These are phyloP conservation scores for Corbicula japonica DNA, from an alignment of 2,888 invertebrate species.

Conservation along the genomic window DNA sequence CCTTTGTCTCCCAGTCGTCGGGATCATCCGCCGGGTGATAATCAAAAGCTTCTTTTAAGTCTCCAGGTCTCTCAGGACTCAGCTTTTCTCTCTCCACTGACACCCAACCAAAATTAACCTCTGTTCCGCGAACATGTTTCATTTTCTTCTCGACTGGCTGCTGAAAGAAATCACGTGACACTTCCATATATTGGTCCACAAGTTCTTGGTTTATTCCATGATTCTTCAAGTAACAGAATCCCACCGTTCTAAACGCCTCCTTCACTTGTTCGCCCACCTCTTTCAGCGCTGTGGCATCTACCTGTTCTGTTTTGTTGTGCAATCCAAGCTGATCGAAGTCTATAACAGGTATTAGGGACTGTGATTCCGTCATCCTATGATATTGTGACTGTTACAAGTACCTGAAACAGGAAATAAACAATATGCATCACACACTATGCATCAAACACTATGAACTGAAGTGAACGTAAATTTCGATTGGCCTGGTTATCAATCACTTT, in stretches of 20 bases:
- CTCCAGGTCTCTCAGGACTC: constrained; percentile 51
- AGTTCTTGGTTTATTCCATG: constrained; percentile 51
- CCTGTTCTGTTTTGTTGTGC: too few species aligned
- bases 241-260: constrained; percentile 47
- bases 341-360: too few species aligned
- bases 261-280: constrained; percentile 45
- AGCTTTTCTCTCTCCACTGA: constrained; percentile 40
- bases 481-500: too few species aligned
- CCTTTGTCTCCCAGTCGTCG: constrained; percentile 20
- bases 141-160: constrained; percentile 49
- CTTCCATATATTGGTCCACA: constrained; percentile 11
- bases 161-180: constrained; percentile 55
- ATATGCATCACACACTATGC: too few species aligned
- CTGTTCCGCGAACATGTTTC: constrained; percentile 30
- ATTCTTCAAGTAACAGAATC: constrained; percentile 67
- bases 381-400: too few species aligned
- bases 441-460: too few species aligned
- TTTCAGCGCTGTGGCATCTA: too few species aligned
- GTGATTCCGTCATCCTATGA: too few species aligned
- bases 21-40: constrained; percentile 28
- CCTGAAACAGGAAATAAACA: too few species aligned
- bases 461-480: too few species aligned
- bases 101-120: constrained; percentile 44
- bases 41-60: constrained; percentile 55
- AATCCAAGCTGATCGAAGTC: too few species aligned